phyloP scores from a whole-genome alignment of 2,797 vertebrate genomes.

The Acanthurus lineatus region DNA sequence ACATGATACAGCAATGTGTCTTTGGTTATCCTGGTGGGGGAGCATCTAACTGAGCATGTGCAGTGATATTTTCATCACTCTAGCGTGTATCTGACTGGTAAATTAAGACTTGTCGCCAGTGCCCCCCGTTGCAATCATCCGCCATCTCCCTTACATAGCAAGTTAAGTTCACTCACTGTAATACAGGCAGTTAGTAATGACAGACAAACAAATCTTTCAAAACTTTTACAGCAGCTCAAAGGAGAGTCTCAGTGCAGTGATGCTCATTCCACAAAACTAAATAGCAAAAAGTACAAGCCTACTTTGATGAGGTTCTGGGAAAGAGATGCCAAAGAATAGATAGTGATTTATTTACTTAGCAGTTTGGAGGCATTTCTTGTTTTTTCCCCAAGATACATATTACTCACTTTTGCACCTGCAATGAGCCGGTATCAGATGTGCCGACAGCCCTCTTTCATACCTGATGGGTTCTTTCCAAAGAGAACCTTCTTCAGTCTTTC shows the following conservation, averaged over 20 bases:
- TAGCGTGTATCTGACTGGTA: no score
- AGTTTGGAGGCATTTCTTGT: conserved; percentile 33
- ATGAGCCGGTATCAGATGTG: conserved; percentile 58
- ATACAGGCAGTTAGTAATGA: background rate
- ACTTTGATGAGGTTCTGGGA: conserved; percentile 42
- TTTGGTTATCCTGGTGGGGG: no score
- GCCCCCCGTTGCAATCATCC: no score
- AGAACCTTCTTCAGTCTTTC: conserved; percentile 62
- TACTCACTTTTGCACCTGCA: conserved; percentile 54
- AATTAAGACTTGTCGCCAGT: no score
- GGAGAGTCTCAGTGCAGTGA: conserved; percentile 2
- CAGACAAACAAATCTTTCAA: conserved; percentile 22
- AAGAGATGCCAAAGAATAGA: conserved; percentile 22
- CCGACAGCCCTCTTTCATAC: conserved; percentile 56
- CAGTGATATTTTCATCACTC: no score
- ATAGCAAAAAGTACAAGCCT: conserved; percentile 1
- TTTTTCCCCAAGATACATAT: conserved; percentile 50
- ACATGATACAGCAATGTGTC: no score
- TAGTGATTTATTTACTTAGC: conserved; percentile 55
- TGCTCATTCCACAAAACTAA: conserved; percentile 24
- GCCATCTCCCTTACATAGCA: no score
- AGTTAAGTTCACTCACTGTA: conserved; percentile 2
- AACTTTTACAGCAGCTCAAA: conserved; percentile 19
- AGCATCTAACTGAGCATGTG: no score
- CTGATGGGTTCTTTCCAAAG: conserved; percentile 64